Evolutionary conservation across 1,140 invertebrate genomes (phyloP).

Genomic region (Formica exsecta): DNA sequence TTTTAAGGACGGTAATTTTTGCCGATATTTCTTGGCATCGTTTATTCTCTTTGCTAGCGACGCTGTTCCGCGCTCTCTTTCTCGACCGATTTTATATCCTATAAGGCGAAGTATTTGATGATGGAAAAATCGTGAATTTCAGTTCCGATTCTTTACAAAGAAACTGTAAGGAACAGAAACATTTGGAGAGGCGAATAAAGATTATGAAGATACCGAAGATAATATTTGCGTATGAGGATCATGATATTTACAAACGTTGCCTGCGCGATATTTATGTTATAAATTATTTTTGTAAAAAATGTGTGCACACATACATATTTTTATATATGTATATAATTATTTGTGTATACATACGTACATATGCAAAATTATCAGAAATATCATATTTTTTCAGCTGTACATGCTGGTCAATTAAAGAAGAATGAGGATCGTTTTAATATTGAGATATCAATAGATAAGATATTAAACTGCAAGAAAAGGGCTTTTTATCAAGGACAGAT

Average conservation of each 20-base stretch:
- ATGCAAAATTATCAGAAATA: not conserved
- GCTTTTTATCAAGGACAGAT: too few species aligned
- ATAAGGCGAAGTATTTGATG: conserved; percentile 11
- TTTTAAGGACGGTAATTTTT: conserved; percentile 60
- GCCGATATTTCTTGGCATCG: conserved; percentile 58
- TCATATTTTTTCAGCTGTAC: not conserved
- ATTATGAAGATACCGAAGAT: conserved; percentile 17
- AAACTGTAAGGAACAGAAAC: not conserved
- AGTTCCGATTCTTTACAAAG: conserved; percentile 4
- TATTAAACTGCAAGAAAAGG: too few species aligned
- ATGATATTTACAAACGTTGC: not conserved
- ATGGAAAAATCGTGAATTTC: conserved; percentile 14
- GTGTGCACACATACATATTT: not conserved
- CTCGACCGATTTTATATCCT: conserved; percentile 26
- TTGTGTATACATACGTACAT: too few species aligned
- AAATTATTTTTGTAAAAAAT: conserved; percentile 1
- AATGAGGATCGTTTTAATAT: not conserved
- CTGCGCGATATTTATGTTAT: not conserved
- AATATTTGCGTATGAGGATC: not conserved
- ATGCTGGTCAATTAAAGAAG: not conserved
- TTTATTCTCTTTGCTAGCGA: conserved; percentile 55
- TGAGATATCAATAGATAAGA: too few species aligned
- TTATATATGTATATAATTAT: too few species aligned
- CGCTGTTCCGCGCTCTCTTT: not conserved
- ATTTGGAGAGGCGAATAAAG: not conserved